phyloP scores from a whole-genome alignment of 2,113 vertebrate species.

The Alectura lathami region DNA sequence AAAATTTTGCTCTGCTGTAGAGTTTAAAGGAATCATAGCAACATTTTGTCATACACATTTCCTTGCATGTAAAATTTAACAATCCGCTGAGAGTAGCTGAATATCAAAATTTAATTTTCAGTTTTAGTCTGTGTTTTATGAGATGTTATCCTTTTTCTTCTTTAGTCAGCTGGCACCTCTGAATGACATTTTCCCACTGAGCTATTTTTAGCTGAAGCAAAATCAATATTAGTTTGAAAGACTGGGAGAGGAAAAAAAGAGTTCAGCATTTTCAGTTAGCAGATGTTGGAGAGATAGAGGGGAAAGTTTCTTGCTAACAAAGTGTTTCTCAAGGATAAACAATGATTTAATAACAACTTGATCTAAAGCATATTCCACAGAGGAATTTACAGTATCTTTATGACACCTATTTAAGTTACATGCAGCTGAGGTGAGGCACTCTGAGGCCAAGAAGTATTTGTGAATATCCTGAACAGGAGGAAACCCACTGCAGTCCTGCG shows the following conservation, averaged over 20 bases:
- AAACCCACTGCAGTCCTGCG: background rate
- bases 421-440: background rate
- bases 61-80: background rate
- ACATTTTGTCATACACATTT: background rate
- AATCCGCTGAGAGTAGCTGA: background rate
- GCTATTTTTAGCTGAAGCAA: constrained; percentile 56
- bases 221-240: constrained; percentile 62
- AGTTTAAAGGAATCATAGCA: background rate
- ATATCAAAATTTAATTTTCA: constrained; percentile 30
- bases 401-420: background rate
- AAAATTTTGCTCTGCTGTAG: background rate
- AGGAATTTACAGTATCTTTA: background rate
- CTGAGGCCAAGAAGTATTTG: background rate
- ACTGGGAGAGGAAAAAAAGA: constrained; percentile 41
- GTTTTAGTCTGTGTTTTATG: background rate
- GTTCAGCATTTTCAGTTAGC: constrained; percentile 43
- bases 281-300: constrained; percentile 22
- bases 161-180: constrained; percentile 45
- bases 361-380: background rate
- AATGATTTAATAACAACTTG: constrained; percentile 6
- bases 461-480: background rate
- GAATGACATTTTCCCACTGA: constrained; percentile 59
- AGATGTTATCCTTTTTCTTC: constrained; percentile 25
- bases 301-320: constrained; percentile 27
- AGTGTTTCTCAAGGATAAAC: constrained; percentile 41